A percentile compares a stretch with the other conserved stretches of the same genome.
phyloP scores from a whole-genome alignment of 2,113 vertebrate species.

The Sylvia atricapilla region DNA sequence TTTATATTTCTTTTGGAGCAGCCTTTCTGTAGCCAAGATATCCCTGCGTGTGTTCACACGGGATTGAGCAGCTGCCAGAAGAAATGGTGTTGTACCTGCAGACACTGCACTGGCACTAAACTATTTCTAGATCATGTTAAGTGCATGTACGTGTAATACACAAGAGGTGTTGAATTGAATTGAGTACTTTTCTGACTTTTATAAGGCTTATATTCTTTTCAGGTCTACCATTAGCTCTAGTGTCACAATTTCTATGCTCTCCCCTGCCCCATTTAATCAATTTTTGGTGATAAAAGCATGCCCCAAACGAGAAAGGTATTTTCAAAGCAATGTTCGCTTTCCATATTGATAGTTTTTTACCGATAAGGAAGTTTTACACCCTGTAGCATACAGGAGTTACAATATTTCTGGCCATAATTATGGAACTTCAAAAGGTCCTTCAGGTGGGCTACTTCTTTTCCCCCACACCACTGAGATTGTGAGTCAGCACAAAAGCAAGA shows the following conservation, averaged over 20 bases:
- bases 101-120: not conserved
- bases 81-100: not conserved
- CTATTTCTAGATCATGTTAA: not conserved
- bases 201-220: not conserved
- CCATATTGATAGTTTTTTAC: not conserved
- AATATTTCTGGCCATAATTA: not conserved
- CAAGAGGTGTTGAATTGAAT: fast-evolving
- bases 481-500: not conserved
- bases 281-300: not conserved
- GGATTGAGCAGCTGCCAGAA: not conserved
- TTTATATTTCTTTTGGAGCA: not conserved
- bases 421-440: not conserved
- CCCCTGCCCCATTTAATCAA: not conserved
- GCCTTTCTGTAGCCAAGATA: not conserved
- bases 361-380: not conserved
- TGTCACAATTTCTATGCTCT: not conserved
- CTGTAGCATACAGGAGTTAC: fast-evolving
- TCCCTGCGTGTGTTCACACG: fast-evolving
- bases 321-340: not conserved
- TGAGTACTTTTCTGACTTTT: fast-evolving
- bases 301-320: not conserved
- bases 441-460: not conserved
- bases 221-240: not conserved
- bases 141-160: fast-evolving
- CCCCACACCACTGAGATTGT: fast-evolving